Conservation (phyloP, 2,888 invertebrate species). For the Drosophila multiciliata region DNA sequence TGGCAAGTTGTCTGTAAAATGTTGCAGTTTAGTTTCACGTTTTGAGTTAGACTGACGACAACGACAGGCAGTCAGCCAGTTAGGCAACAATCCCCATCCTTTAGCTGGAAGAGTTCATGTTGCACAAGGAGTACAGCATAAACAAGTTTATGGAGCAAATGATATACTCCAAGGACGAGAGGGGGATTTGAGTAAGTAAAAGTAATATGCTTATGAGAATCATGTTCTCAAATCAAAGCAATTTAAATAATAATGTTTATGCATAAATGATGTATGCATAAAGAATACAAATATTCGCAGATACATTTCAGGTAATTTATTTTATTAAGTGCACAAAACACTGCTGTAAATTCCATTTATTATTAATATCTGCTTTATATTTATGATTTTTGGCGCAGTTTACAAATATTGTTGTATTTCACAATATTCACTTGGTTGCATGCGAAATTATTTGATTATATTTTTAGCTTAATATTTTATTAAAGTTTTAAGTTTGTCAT, state of each 20-base stretch:
- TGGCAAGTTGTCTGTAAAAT: conserved; percentile 54
- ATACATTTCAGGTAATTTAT: neutral
- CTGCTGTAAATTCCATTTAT: neutral
- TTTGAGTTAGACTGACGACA: conserved; percentile 59
- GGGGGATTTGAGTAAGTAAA: neutral
- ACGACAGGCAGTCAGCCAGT: conserved; percentile 16
- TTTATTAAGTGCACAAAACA: neutral
- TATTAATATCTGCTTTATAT: neutral
- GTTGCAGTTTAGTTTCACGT: conserved; percentile 67
- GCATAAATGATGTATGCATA: neutral
- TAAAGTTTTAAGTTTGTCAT: neutral
- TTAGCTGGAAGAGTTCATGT: neutral
- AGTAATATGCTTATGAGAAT: neutral
- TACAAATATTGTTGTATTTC: neutral
- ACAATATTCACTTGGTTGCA: neutral
- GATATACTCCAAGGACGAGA: neutral
- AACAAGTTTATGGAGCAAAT: neutral
- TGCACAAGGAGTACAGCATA: neutral
- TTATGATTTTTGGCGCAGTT: neutral
- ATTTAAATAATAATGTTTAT: neutral
- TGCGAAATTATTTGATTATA: neutral
- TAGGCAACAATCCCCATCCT: conserved; percentile 26
- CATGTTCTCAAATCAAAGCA: neutral
- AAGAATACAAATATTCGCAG: neutral
- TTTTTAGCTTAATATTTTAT: neutral